A percentile compares a stretch with the other conserved stretches of the same genome.
Conservation (phyloP, 2,888 invertebrate genomes). For the Plebejus argus region DNA sequence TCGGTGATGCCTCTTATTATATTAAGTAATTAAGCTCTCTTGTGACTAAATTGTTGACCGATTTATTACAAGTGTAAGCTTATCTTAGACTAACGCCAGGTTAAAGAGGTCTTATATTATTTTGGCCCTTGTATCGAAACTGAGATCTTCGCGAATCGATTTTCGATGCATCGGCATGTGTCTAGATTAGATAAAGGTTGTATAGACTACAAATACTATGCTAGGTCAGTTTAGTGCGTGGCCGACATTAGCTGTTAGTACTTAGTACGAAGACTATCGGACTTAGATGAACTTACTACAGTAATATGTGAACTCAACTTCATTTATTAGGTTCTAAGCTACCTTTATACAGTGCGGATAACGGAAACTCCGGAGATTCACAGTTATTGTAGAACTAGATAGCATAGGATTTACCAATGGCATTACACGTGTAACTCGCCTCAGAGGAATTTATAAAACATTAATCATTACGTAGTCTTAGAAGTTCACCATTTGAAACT, state of each 20-base stretch:
- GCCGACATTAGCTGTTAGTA: conserved; percentile 24
- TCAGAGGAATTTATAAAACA: conserved; percentile 51
- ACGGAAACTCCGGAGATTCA: conserved; percentile 43
- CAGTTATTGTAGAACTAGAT: conserved; percentile 44
- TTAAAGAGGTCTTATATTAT: conserved; percentile 16
- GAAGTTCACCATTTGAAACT: conserved; percentile 32
- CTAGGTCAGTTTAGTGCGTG: conserved; percentile 35
- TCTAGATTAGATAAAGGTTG: conserved; percentile 30
- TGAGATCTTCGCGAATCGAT: background rate
- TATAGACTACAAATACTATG: conserved; percentile 22
- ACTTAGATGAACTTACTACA: conserved; percentile 36
- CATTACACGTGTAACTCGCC: conserved; percentile 52
- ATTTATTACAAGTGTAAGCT: conserved; percentile 4
- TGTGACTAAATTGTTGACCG: background rate
- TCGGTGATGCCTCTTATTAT: conserved; percentile 22
- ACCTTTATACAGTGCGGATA: conserved; percentile 42
- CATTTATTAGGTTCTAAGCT: conserved; percentile 48
- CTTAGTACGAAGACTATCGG: conserved; percentile 12
- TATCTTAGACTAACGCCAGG: conserved; percentile 22
- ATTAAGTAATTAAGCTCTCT: conserved; percentile 16
- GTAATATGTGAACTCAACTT: conserved; percentile 43
- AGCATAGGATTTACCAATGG: conserved; percentile 51
- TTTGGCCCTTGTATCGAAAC: background rate
- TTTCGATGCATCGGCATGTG: conserved; percentile 1
- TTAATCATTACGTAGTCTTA: conserved; percentile 36